Base-by-base conservation (phyloP, 2,888 invertebrate species). In the Eristalis pertinax region DNA sequence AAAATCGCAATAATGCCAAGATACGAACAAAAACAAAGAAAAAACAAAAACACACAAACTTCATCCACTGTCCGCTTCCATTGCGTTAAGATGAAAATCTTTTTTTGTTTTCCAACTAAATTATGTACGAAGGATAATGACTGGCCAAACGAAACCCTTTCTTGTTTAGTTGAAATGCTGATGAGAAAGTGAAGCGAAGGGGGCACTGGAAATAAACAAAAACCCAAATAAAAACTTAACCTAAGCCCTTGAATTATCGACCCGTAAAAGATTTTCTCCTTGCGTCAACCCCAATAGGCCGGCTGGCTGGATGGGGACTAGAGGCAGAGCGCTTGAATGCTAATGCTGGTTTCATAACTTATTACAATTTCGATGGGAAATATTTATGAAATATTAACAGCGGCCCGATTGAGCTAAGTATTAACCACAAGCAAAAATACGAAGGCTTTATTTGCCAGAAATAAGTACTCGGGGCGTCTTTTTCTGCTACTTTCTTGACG, bases 301-400 rank as follows among this genome's bases (percentile, higher is more conserved):
- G 50, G 50, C n/a, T 50, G 50, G 19, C 4, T 19, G 50, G 13
- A 38, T n/a, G 63, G 19, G 19, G 26, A 62, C 41, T n/a, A n/a
- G 32, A 32, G 41, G 15, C 26, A 24, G 15, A 5, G 15, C n/a
- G 19, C 29, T 32, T n/a, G 22, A 24, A 24, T 73, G 62, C 60
- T 38, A 58, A 50, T 63, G 10, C 60, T 58, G 43, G 32, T 60
- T 64, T 79, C 43, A 58, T 72, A 43, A 79, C 43, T 79, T 79
- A 79, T 73, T 73, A 73, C 72, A 79, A 60, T 73, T 79, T 72
- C 32, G 67, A 73, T 73, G 79, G 43, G 15, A 73, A 50, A 67
- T 72, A 73, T 79, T 70, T 79, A 79, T 79, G 67, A 79, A 79
- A 79, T 79, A 79, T 79, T 79, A 50, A 79, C 67, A 24, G 72